Base-by-base conservation (phyloP, 2,888 invertebrate species). In the Nemoura dubitans region DNA sequence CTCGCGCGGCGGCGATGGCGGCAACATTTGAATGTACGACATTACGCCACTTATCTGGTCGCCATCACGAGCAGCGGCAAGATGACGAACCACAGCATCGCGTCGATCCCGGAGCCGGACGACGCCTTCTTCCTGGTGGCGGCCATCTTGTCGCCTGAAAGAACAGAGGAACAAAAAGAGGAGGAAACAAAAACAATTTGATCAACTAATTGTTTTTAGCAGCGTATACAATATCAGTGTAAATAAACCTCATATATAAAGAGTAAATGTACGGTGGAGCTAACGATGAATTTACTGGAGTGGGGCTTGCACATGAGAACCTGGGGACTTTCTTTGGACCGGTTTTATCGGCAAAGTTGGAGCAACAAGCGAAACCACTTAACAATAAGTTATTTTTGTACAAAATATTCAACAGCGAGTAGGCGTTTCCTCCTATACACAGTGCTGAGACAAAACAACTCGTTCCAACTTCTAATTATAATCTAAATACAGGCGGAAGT, bases 101-200 rank as follows among this genome's bases (percentile, higher is more conserved):
- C 89, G 88, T 90, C 90, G n/a, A 89, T 88, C 0, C 89, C 89
- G 42, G 90, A 89, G 7, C 89, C 90, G 76, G 90, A 89, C 85
- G 90, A 90, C 88, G 94, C 93, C 92, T 96, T 96, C 91, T 97
- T 94, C 91, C 96, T 95, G 90, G 97, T 97, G 89, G 97, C 97
- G 90, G 97, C 97, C 94, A 97, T 97, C 92, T 97, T 97, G 93
- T 97, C 97, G 91, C 97, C 97, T 97, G 93, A 86, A 89, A 89
- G 82, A 92, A 92, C 89, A 90, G 89, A 84, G 87, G 88, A 89
- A 86, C 87, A 88, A 89, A 89, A 89, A 84, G 87, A 89, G 88
- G 59, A 80, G 82, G 86, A 86, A 82, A 82, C 86, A 86, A 86
- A 86, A 86, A 80, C 77, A 78, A 30, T 78, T 76, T 85, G 84